These are phyloP conservation scores for Calyptomena viridis DNA, from an alignment of 2,113 vertebrate species.

Conservation along the genomic window DNA sequence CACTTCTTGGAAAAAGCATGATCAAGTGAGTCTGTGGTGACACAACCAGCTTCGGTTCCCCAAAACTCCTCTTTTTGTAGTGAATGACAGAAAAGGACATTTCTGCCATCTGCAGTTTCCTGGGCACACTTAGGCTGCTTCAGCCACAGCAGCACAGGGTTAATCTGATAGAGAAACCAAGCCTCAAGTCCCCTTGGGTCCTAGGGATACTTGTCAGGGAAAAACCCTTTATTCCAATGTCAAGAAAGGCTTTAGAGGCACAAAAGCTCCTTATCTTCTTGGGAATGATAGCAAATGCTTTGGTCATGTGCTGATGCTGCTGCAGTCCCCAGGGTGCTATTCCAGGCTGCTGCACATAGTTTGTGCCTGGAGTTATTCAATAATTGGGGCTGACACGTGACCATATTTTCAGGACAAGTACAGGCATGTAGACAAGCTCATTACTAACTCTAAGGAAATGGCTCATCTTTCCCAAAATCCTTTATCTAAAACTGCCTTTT, in stretches of 20 bases:
- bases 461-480: not conserved
- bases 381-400: not conserved
- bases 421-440: not conserved
- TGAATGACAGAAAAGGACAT: not conserved
- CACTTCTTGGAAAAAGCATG: not conserved
- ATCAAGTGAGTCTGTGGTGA: not conserved
- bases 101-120: not conserved
- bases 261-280: conserved; percentile 9
- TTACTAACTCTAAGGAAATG: not conserved
- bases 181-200: not conserved
- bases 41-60: not conserved
- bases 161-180: not conserved
- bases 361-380: not conserved
- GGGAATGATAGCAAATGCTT: not conserved
- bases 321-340: not conserved
- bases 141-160: not conserved
- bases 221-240: not conserved
- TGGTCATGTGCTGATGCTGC: not conserved
- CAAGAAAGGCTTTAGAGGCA: not conserved
- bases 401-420: not conserved
- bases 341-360: not conserved
- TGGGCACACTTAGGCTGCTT: not conserved
- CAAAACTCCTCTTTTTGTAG: not conserved
- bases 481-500: not conserved
- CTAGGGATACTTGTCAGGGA: not conserved